phyloP scores from a whole-genome alignment of 2,888 invertebrate species.

The Steinernema carpocapsae region DNA sequence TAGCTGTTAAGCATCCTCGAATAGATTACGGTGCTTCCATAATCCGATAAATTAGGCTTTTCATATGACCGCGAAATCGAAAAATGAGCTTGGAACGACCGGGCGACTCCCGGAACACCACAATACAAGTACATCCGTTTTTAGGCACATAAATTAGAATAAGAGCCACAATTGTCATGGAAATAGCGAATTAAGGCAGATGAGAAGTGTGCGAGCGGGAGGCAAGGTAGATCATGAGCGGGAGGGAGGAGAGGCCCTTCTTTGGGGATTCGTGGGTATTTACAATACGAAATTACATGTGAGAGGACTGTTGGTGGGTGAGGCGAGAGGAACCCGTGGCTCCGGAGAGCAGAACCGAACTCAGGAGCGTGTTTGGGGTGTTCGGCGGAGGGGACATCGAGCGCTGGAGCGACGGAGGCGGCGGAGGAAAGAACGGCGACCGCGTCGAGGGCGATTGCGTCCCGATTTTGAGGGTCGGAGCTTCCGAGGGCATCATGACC shows the following conservation, averaged over 20 bases:
- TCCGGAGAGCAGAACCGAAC: background rate
- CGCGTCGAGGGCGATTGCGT: background rate
- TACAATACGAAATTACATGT: constrained; percentile 18
- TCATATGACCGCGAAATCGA: no score
- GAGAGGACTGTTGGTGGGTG: constrained; percentile 2
- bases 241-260: background rate
- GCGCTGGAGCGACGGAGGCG: background rate
- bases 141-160: constrained; percentile 29
- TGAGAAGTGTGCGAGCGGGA: background rate
- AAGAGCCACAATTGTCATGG: constrained; percentile 32
- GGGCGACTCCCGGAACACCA: no score
- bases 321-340: background rate
- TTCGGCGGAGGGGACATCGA: constrained; percentile 38
- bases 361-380: constrained; percentile 36
- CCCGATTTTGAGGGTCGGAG: background rate
- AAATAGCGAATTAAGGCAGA: constrained; percentile 13
- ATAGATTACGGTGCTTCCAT: no score
- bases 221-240: constrained; percentile 5
- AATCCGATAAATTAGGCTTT: no score
- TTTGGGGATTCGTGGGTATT: background rate
- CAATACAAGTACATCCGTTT: no score
- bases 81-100: no score
- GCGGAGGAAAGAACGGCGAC: constrained; percentile 17
- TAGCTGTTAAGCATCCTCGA: no score
- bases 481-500: background rate